Evolutionary conservation across 2,888 invertebrate genomes (phyloP).

Genomic region (Nineta flava): DNA sequence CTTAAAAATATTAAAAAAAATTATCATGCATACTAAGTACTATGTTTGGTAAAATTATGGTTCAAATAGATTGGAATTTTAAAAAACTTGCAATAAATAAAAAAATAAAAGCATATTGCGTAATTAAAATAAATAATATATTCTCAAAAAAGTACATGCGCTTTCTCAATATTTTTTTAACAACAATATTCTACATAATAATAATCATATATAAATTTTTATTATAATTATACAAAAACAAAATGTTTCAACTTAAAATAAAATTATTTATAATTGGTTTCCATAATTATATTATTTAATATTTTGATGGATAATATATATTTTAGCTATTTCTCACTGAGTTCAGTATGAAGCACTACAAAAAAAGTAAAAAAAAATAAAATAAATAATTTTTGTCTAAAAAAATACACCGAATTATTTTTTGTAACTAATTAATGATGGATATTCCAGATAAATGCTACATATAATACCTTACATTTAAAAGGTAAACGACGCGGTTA

Average conservation of each 20-base stretch:
- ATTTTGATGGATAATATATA: neutral
- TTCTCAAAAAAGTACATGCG: neutral
- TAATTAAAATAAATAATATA: conserved; percentile 1
- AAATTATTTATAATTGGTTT: neutral
- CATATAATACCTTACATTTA: too few relatives aligned
- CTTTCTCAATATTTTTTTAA: neutral
- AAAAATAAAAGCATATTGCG: neutral
- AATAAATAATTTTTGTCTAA: too few relatives aligned
- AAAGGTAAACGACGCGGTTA: too few relatives aligned
- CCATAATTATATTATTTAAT: neutral
- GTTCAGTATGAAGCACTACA: neutral
- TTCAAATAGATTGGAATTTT: neutral
- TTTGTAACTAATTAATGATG: too few relatives aligned
- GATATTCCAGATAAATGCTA: too few relatives aligned
- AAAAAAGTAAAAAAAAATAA: neutral
- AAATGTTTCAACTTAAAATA: neutral
- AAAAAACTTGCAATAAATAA: neutral
- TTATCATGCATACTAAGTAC: too few relatives aligned
- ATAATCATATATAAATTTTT: neutral
- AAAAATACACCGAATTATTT: too few relatives aligned
- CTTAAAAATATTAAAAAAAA: too few relatives aligned
- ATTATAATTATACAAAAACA: neutral
- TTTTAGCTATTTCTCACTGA: neutral
- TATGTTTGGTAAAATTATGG: neutral
- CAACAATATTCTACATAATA: neutral